These are phyloP conservation scores for Channa striata DNA, from an alignment of 2,797 vertebrate species.

Conservation along the genomic window DNA sequence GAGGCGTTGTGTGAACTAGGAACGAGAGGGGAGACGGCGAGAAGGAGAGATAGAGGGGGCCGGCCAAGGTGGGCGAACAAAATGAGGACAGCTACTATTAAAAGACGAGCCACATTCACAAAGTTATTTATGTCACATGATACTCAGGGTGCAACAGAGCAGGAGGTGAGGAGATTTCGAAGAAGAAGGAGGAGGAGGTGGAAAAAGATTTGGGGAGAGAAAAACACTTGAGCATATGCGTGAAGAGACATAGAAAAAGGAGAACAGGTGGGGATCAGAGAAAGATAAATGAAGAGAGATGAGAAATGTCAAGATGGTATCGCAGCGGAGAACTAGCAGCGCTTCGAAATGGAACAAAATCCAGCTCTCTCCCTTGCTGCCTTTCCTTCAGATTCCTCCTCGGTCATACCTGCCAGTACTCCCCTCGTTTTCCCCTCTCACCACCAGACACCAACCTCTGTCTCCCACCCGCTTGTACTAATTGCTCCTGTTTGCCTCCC, in stretches of 20 bases:
- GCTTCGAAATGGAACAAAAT: constrained; percentile 44
- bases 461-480: constrained; percentile 45
- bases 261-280: constrained; percentile 50
- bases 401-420: constrained; percentile 22
- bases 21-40: constrained; percentile 37
- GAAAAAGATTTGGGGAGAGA: constrained; percentile 20
- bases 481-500: constrained; percentile 54
- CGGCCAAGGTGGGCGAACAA: constrained; percentile 52
- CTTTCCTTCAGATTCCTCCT: constrained; percentile 23
- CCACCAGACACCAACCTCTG: constrained; percentile 28
- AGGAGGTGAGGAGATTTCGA: constrained; percentile 51
- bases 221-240: constrained; percentile 9
- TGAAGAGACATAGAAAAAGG: constrained; percentile 23
- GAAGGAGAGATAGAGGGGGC: constrained; percentile 41
- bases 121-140: constrained; percentile 72
- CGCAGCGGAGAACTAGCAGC: constrained; percentile 28
- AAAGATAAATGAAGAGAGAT: constrained; percentile 56
- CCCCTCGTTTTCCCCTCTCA: constrained; percentile 23
- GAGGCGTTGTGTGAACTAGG: constrained; percentile 68
- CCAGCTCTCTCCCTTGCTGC: not conserved
- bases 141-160: constrained; percentile 34
- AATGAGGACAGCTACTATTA: constrained; percentile 73
- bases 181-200: not conserved
- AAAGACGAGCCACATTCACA: constrained; percentile 64
- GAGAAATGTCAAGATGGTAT: constrained; percentile 56